Evolutionary conservation across 2,797 vertebrate species (phyloP).

Genomic region (Gouania willdenowi): DNA sequence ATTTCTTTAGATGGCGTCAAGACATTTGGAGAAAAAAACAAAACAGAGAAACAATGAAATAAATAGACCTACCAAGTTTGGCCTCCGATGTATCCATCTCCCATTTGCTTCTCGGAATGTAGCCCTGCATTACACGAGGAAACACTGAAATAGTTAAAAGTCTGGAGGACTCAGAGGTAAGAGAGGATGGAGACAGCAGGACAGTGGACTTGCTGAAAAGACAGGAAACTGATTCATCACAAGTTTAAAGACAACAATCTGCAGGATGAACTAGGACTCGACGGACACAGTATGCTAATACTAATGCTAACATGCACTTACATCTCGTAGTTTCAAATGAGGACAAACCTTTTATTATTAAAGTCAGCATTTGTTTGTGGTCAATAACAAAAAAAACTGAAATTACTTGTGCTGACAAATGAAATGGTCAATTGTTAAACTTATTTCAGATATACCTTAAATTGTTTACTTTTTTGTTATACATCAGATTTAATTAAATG

Average conservation of each 20-base stretch:
- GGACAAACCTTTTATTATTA: too few species aligned
- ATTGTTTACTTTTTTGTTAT: too few species aligned
- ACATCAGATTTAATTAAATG: too few species aligned
- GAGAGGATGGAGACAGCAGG: slow-evolving; percentile 24
- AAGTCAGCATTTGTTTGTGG: too few species aligned
- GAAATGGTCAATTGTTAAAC: too few species aligned
- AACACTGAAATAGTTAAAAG: slow-evolving; percentile 93
- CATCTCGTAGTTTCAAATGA: too few species aligned
- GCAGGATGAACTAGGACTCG: slow-evolving; percentile 18
- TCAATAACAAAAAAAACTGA: too few species aligned
- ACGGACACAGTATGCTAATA: slow-evolving; percentile 4
- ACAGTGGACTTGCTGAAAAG: slow-evolving; percentile 40
- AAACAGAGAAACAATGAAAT: neutral
- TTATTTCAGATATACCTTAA: too few species aligned
- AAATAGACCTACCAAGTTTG: slow-evolving; percentile 90
- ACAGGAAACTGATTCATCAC: slow-evolving; percentile 58
- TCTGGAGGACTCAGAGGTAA: slow-evolving; percentile 30
- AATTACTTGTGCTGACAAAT: too few species aligned
- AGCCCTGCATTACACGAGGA: slow-evolving; percentile 93
- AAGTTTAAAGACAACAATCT: slow-evolving; percentile 41
- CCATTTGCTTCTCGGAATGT: slow-evolving; percentile 99
- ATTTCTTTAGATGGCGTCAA: too few species aligned
- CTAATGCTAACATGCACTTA: slow-evolving; percentile 50
- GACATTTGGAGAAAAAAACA: neutral
- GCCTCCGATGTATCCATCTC: slow-evolving; percentile 99